Percentiles rank a stretch among this genome's conserved stretches.
These are phyloP conservation scores for Orcinus orca DNA, from an alignment of 2,113 vertebrate genomes.

Conservation along the genomic window DNA sequence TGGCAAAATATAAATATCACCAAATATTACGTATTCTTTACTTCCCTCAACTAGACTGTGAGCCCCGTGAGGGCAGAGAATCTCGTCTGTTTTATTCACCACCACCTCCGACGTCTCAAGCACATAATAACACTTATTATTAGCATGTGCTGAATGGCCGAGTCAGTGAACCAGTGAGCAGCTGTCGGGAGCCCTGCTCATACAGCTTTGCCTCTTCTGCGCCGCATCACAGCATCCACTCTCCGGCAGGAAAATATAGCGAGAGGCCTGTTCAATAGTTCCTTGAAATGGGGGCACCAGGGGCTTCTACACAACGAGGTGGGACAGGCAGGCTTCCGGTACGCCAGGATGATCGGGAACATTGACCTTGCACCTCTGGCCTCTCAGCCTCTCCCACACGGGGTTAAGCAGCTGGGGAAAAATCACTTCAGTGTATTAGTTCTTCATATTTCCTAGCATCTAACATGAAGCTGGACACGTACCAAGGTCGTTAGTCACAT, in stretches of 20 bases:
- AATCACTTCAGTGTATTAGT: rapidly evolving
- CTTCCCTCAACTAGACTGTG: rapidly evolving
- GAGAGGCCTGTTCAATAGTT: background rate
- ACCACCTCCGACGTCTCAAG: background rate
- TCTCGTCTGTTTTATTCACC: rapidly evolving
- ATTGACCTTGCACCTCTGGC: rapidly evolving
- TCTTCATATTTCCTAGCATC: background rate
- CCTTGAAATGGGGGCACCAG: no score
- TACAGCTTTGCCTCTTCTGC: rapidly evolving
- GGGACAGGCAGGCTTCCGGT: rapidly evolving
- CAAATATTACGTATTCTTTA: rapidly evolving
- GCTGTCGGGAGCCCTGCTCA: rapidly evolving
- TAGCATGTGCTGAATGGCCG: rapidly evolving
- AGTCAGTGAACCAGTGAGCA: rapidly evolving
- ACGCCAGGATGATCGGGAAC: rapidly evolving
- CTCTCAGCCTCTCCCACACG: rapidly evolving
- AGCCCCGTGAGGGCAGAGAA: rapidly evolving
- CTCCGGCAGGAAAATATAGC: no score
- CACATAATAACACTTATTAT: no score
- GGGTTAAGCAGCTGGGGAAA: background rate
- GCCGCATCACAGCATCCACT: background rate
- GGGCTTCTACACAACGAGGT: rapidly evolving
- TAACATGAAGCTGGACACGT: background rate
- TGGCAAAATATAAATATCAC: rapidly evolving
- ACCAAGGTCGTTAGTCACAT: background rate